phyloP scores from a whole-genome alignment of 2,113 vertebrate genomes.

The Rousettus leschenaultii region DNA sequence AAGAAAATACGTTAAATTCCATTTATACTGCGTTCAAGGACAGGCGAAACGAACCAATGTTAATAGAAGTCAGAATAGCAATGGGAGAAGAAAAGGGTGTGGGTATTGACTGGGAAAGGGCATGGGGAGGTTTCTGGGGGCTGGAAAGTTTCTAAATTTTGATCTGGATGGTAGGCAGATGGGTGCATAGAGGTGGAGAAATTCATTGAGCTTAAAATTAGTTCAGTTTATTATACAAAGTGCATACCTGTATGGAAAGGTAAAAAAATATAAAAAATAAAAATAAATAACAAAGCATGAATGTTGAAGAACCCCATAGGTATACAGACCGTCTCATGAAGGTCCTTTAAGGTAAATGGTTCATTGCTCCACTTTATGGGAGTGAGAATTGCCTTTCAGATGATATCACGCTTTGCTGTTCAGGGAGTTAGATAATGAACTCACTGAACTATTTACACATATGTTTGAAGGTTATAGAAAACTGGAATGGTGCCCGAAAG shows the following conservation, averaged over 20 bases:
- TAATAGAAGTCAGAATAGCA: neutral
- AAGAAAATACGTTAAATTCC: neutral
- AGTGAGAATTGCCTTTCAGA: neutral
- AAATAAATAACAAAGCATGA: conserved; percentile 21
- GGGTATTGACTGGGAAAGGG: neutral
- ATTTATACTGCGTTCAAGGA: neutral
- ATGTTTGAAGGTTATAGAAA: conserved; percentile 71
- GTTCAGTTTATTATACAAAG: neutral
- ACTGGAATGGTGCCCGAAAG: conserved; percentile 62
- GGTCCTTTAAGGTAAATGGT: conserved; percentile 48
- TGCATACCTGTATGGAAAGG: neutral
- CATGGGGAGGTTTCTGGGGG: neutral
- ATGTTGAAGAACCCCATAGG: neutral
- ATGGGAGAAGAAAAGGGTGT: neutral
- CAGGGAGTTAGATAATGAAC: conserved; percentile 69
- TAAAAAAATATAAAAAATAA: conserved; percentile 27
- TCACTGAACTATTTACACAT: conserved; percentile 71
- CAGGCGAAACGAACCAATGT: neutral
- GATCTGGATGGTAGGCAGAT: neutral
- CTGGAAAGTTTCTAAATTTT: neutral
- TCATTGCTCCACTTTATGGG: conserved; percentile 54
- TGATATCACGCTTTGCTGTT: conserved; percentile 55
- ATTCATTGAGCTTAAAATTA: neutral
- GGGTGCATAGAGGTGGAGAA: neutral
- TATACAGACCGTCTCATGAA: neutral